Evolutionary conservation across 2,797 vertebrate species (phyloP).

Genomic region (Morelia viridis): DNA sequence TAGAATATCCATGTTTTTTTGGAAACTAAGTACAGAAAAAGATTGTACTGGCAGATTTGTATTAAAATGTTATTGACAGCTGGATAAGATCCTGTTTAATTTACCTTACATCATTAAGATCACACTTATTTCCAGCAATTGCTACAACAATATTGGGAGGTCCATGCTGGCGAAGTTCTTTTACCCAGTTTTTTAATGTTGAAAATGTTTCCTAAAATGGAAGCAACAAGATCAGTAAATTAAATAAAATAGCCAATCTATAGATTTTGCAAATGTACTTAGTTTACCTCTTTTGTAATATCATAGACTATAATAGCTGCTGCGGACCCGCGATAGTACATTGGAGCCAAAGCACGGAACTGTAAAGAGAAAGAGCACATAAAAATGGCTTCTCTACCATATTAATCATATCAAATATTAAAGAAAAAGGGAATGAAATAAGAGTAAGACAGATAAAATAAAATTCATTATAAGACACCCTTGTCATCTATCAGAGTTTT

Average conservation of each 20-base stretch:
- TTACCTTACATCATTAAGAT: constrained; percentile 92
- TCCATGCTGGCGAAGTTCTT: constrained; percentile 94
- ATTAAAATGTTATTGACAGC: not conserved
- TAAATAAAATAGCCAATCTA: not conserved
- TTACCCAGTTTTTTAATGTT: constrained; percentile 98
- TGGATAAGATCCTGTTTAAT: not conserved
- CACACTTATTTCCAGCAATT: constrained; percentile 97
- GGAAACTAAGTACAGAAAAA: not conserved
- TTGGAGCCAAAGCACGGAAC: constrained; percentile 96
- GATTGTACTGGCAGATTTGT: not conserved
- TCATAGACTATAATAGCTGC: constrained; percentile 98
- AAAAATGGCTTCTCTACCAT: constrained; percentile 3
- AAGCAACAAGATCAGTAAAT: not conserved
- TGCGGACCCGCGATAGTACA: constrained; percentile 98
- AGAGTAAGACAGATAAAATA: not conserved
- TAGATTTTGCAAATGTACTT: not conserved
- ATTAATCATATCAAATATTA: not conserved
- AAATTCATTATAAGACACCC: not conserved
- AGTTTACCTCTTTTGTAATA: constrained; percentile 97
- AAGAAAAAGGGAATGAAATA: not conserved
- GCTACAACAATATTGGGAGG: constrained; percentile 97
- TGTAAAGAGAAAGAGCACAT: constrained; percentile 62
- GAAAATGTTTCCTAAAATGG: constrained; percentile 89
- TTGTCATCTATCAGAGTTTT: not conserved
- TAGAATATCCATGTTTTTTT: not conserved